These are phyloP conservation scores for Sebastes kiyomatsui DNA, from an alignment of 2,797 vertebrate species.

Conservation along the genomic window DNA sequence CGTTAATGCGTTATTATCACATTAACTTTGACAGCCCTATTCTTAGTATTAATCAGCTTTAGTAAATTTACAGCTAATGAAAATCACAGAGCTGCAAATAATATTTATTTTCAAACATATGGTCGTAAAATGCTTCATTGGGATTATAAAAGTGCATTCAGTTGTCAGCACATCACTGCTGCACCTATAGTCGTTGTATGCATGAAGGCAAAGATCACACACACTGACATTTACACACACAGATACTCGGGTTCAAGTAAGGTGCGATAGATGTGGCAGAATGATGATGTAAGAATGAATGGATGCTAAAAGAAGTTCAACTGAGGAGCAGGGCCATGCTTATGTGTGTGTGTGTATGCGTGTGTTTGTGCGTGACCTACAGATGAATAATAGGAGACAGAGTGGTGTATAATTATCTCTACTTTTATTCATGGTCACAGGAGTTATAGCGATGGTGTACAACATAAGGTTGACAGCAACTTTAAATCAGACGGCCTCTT, in stretches of 20 bases:
- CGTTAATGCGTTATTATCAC: no score
- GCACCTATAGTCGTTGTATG: background rate
- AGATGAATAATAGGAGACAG: constrained; percentile 28
- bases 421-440: constrained; percentile 37
- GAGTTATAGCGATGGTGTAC: background rate
- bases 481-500: constrained; percentile 26
- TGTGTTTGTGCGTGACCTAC: constrained; percentile 3
- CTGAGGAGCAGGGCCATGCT: background rate
- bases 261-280: constrained; percentile 1
- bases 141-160: background rate
- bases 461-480: constrained; percentile 12
- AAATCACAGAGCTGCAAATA: no score
- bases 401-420: constrained; percentile 21
- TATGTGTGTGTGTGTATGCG: background rate
- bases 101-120: no score
- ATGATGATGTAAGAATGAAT: constrained; percentile 7
- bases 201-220: background rate
- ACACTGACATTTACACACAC: background rate
- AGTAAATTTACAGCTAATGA: no score
- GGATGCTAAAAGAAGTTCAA: background rate
- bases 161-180: background rate
- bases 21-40: no score
- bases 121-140: background rate
- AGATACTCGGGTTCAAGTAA: background rate
- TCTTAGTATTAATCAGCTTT: no score